Evolutionary conservation across 2,888 invertebrate species (phyloP).

Genomic region (Mesorhabditis spiculigera): DNA sequence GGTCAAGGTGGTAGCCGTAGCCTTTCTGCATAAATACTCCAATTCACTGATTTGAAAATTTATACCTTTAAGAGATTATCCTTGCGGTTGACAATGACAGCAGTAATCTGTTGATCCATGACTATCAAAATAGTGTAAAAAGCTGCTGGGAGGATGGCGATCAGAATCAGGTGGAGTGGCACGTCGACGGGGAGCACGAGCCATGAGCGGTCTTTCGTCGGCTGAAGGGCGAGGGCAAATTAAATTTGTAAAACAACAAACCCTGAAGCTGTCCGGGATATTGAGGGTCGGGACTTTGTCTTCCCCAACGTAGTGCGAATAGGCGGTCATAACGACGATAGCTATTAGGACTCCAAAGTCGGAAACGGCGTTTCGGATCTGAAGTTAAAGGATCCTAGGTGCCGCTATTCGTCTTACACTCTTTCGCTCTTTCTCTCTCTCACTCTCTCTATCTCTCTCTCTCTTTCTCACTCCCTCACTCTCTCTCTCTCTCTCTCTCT

Average conservation of each 20-base stretch:
- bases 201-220: slow-evolving; percentile 40
- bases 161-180: slow-evolving; percentile 46
- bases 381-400: too few relatives aligned
- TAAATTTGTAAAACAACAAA: slow-evolving; percentile 14
- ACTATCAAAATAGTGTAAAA: slow-evolving; percentile 62
- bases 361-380: slow-evolving; percentile 61
- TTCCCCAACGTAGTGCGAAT: slow-evolving; percentile 58
- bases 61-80: slow-evolving; percentile 62
- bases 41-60: not conserved
- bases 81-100: slow-evolving; percentile 63
- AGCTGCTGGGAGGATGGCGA: slow-evolving; percentile 60
- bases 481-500: too few relatives aligned
- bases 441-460: too few relatives aligned
- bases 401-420: too few relatives aligned
- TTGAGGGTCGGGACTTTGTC: slow-evolving; percentile 61
- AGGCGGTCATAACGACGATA: slow-evolving; percentile 61
- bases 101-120: slow-evolving; percentile 64
- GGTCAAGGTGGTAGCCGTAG: slow-evolving; percentile 89
- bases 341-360: slow-evolving; percentile 65
- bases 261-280: slow-evolving; percentile 58
- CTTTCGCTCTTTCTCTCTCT: too few relatives aligned
- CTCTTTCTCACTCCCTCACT: too few relatives aligned
- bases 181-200: slow-evolving; percentile 32
- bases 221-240: slow-evolving; percentile 12
- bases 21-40: slow-evolving; percentile 74